Evolutionary conservation across 2,888 invertebrate species (phyloP).

Genomic region (Oscheius sp.): DNA sequence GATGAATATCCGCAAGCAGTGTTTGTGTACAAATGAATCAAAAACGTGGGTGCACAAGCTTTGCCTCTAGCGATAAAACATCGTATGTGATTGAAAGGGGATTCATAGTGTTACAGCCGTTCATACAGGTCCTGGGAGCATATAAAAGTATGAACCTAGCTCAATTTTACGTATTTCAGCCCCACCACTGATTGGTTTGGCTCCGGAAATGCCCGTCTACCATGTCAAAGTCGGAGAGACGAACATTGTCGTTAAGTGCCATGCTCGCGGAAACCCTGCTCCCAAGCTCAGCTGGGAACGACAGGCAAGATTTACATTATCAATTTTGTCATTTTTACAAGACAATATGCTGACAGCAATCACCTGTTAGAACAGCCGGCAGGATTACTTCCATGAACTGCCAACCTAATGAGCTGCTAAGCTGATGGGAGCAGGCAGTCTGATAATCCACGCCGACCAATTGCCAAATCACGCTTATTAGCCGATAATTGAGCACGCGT

Average conservation of each 20-base stretch:
- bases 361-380: slow-evolving; percentile 25
- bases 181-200: slow-evolving; percentile 44
- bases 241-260: slow-evolving; percentile 56
- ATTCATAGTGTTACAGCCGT: slow-evolving; percentile 16
- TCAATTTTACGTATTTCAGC: slow-evolving; percentile 41
- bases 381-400: slow-evolving; percentile 26
- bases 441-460: slow-evolving; percentile 30
- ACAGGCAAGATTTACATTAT: slow-evolving; percentile 40
- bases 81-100: background rate
- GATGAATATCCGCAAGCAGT: slow-evolving; percentile 25
- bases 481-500: slow-evolving; percentile 35
- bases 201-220: slow-evolving; percentile 46
- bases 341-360: slow-evolving; percentile 1
- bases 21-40: slow-evolving; percentile 36
- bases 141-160: background rate
- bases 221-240: slow-evolving; percentile 49
- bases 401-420: slow-evolving; percentile 35
- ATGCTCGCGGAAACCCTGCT: slow-evolving; percentile 63
- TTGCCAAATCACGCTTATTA: slow-evolving; percentile 33
- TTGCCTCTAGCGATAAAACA: background rate
- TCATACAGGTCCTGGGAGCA: slow-evolving; percentile 2
- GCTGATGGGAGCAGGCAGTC: slow-evolving; percentile 34
- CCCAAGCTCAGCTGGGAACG: slow-evolving; percentile 59
- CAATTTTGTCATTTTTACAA: slow-evolving; percentile 1
- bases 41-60: slow-evolving; percentile 27